Conservation (phyloP, 2,113 vertebrate species). For the Chloropsis hardwickii region DNA sequence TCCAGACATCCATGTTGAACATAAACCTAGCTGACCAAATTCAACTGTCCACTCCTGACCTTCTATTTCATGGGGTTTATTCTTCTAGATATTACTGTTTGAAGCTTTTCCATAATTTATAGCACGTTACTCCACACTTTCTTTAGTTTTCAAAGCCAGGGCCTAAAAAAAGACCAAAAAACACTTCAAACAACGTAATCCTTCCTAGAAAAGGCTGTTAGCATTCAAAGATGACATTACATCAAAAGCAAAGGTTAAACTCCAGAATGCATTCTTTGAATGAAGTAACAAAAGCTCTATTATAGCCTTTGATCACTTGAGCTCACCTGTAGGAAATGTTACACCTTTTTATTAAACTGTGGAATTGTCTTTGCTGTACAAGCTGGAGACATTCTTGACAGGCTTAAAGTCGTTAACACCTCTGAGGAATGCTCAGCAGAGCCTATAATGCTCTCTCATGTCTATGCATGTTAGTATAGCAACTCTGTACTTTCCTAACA, state of each 20-base stretch:
- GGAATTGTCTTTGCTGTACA: conserved; percentile 65
- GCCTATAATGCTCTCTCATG: background rate
- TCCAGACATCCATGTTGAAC: background rate
- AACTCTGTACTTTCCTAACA: background rate
- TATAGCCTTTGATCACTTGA: conserved; percentile 73
- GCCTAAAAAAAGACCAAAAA: conserved; percentile 13
- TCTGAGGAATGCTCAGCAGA: conserved; percentile 42
- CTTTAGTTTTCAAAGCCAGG: conserved; percentile 45
- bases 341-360: conserved; percentile 75
- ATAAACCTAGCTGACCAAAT: background rate
- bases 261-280: conserved; percentile 67
- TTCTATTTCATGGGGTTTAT: background rate
- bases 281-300: conserved; percentile 75
- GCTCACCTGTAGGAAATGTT: conserved; percentile 80
- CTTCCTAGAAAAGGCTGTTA: conserved; percentile 63
- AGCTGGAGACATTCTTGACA: conserved; percentile 75
- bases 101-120: background rate
- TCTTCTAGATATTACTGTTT: background rate
- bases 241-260: conserved; percentile 79
- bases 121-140: background rate
- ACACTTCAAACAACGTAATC: conserved; percentile 44
- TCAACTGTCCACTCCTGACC: background rate
- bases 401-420: conserved; percentile 67
- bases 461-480: conserved; percentile 23
- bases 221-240: conserved; percentile 73